Evolutionary conservation across 2,113 vertebrate genomes (phyloP).

Genomic region (Gadus macrocephalus): DNA sequence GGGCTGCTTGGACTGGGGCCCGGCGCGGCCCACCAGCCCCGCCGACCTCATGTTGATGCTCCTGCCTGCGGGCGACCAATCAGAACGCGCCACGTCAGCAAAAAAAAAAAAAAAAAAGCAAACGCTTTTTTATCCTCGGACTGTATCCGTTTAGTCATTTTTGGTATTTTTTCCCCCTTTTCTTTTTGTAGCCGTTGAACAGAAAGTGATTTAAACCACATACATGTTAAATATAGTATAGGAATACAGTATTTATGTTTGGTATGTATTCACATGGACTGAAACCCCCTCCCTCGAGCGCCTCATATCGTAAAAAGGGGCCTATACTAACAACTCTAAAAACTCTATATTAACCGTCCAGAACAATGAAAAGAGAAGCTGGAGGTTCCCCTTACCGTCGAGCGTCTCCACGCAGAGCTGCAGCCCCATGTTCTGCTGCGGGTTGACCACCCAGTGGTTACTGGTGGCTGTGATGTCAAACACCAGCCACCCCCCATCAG

Average conservation of each 20-base stretch:
- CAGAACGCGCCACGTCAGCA: no score
- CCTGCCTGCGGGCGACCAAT: slow-evolving; percentile 70
- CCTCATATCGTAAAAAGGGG: no score
- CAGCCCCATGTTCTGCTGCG: slow-evolving; percentile 94
- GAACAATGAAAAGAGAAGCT: neutral
- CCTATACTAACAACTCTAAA: no score
- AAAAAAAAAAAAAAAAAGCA: no score
- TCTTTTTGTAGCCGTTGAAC: no score
- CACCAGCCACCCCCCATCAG: slow-evolving; percentile 95
- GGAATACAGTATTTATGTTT: no score
- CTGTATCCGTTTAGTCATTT: no score
- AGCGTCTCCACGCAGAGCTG: slow-evolving; percentile 90
- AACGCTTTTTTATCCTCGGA: slow-evolving; percentile 6
- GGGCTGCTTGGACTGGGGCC: slow-evolving; percentile 94
- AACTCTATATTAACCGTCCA: slow-evolving; percentile 80
- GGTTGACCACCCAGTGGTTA: slow-evolving; percentile 98
- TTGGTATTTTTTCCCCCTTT: no score
- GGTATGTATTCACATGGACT: no score
- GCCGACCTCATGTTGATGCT: slow-evolving; percentile 94
- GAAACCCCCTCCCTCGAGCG: no score
- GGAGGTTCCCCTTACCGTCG: neutral
- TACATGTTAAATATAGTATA: no score
- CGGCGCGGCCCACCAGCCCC: slow-evolving; percentile 89
- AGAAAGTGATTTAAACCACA: no score
- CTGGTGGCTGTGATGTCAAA: slow-evolving; percentile 98